Conservation (phyloP, 2,888 invertebrate species). For the Schizaphis graminum region DNA sequence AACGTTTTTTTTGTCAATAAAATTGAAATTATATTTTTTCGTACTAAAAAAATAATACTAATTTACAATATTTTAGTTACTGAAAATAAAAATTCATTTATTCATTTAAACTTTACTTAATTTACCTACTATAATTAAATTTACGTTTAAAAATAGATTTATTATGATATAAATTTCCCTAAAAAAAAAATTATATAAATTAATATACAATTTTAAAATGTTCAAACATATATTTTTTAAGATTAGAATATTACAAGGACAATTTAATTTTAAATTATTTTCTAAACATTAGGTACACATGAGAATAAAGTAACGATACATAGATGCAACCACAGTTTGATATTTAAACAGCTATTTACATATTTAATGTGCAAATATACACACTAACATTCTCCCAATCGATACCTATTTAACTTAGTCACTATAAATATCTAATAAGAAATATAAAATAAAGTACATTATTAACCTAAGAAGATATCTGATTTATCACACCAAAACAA, state of each 20-base stretch:
- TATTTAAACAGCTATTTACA: not conserved
- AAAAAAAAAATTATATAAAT: not conserved
- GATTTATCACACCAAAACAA: conserved; percentile 40
- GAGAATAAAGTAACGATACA: not conserved
- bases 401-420: conserved; percentile 27
- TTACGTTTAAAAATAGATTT: not conserved
- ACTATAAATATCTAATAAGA: conserved; percentile 38
- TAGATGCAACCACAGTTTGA: not conserved
- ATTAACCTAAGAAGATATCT: not conserved
- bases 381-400: not conserved
- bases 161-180: not conserved
- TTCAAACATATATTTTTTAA: not conserved
- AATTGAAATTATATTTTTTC: not conserved
- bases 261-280: not conserved
- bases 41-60: not conserved
- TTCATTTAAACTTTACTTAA: not conserved
- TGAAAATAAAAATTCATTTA: not conserved
- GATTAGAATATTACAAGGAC: not conserved
- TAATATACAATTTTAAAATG: not conserved
- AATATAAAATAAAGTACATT: conserved; percentile 10
- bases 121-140: not conserved
- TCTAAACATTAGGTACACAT: not conserved
- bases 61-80: not conserved
- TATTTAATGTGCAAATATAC: not conserved
- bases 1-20: not conserved